A percentile compares a stretch with the other conserved stretches of the same genome.
Evolutionary conservation across 2,797 vertebrate species (phyloP).

Genomic region (Hyperoplus immaculatus): DNA sequence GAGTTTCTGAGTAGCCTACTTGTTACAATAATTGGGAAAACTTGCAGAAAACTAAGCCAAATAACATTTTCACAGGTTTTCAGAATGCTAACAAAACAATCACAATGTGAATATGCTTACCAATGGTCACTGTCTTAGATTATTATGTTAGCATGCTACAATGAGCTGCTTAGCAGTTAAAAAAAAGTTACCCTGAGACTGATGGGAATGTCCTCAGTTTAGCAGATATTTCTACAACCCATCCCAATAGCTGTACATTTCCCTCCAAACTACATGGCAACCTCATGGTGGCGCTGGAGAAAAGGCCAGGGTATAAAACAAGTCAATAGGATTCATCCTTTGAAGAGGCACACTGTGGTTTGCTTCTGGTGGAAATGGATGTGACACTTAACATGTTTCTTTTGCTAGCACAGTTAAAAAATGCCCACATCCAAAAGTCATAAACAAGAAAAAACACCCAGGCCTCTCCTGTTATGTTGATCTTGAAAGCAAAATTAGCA

Average conservation of each 20-base stretch:
- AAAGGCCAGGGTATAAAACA: not conserved
- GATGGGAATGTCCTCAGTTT: not conserved
- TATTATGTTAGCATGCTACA: not conserved
- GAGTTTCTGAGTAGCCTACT: not conserved
- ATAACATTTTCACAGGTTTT: not conserved
- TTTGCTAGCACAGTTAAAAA: not conserved
- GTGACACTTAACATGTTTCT: not conserved
- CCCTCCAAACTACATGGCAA: not conserved
- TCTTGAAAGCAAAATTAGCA: not conserved
- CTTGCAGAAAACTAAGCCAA: not conserved
- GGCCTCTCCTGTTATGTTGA: not conserved
- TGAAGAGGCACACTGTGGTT: too few species aligned
- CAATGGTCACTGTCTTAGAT: not conserved
- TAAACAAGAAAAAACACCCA: not conserved
- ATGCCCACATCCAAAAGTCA: not conserved
- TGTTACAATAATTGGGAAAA: not conserved
- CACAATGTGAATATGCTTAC: not conserved
- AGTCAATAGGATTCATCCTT: not conserved
- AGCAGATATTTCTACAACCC: not conserved
- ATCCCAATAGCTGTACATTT: not conserved
- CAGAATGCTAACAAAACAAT: not conserved
- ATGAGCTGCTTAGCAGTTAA: not conserved
- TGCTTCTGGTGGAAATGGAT: not conserved
- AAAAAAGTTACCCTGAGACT: not conserved
- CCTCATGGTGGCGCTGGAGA: too few species aligned